Evolutionary conservation across 2,113 vertebrate species (phyloP).

Genomic region (Anser brachyrhynchus): DNA sequence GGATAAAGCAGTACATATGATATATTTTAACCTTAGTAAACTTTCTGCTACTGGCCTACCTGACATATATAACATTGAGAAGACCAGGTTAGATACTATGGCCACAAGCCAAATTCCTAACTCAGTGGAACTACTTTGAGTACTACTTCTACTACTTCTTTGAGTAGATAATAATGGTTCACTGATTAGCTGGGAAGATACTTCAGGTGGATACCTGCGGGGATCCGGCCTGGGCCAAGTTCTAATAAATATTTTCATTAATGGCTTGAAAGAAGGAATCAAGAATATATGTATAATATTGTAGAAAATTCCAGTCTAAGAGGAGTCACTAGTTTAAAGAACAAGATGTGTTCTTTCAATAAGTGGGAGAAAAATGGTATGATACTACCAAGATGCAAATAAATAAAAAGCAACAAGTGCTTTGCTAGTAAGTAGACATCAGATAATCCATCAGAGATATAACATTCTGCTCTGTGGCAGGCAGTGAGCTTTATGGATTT

Average conservation of each 20-base stretch:
- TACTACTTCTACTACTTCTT: background rate
- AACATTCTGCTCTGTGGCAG: background rate
- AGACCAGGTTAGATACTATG: background rate
- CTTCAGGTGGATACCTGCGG: background rate
- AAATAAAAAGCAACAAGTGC: background rate
- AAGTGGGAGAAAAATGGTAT: background rate
- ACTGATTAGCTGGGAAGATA: background rate
- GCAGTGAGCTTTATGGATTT: background rate
- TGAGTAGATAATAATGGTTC: background rate
- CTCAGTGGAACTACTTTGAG: background rate
- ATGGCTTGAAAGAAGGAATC: background rate
- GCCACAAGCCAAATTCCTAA: background rate
- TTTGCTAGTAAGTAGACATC: background rate
- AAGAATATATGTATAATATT: background rate
- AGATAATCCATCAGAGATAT: background rate
- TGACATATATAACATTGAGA: background rate
- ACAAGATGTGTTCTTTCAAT: background rate
- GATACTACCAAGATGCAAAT: background rate
- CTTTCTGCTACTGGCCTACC: background rate
- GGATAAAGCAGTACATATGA: background rate
- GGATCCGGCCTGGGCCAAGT: background rate
- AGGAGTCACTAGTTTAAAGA: background rate
- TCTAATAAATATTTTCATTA: background rate
- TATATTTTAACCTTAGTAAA: background rate
- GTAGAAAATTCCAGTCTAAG: background rate